Conservation (phyloP, 2,797 vertebrate genomes). For the Ambastaia sidthimunki region DNA sequence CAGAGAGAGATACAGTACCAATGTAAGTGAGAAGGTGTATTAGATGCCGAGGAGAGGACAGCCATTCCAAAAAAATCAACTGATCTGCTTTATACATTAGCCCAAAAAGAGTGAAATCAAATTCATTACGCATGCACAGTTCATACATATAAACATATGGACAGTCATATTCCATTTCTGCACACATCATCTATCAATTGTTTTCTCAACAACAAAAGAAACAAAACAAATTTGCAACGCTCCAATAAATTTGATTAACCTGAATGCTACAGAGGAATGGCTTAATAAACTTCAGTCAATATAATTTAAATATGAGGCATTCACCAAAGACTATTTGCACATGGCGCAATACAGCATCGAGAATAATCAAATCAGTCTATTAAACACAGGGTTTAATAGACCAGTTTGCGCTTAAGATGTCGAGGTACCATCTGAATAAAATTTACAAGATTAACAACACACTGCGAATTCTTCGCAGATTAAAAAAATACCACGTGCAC, state of each 20-base stretch:
- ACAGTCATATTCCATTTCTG: conserved; percentile 31
- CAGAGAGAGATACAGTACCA: conserved; percentile 8
- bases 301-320: conserved; percentile 60
- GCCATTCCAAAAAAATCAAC: conserved; percentile 5
- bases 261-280: conserved; percentile 52
- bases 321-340: conserved; percentile 48
- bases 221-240: conserved; percentile 45
- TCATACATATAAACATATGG: conserved; percentile 26
- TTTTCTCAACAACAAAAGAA: conserved; percentile 39
- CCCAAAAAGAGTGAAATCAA: conserved; percentile 14
- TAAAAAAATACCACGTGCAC: conserved; percentile 9
- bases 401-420: background rate
- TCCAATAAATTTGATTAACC: conserved; percentile 61
- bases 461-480: conserved; percentile 18
- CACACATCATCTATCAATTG: conserved; percentile 20
- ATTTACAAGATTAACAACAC: conserved; percentile 42
- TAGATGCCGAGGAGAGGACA: conserved; percentile 14
- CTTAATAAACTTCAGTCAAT: conserved; percentile 57
- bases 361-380: conserved; percentile 57
- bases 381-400: conserved; percentile 34
- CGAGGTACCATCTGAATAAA: conserved; percentile 33
- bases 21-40: conserved; percentile 13
- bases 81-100: conserved; percentile 23
- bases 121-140: conserved; percentile 42
- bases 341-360: conserved; percentile 43